Percentiles rank a stretch among this genome's conserved stretches.
phyloP scores from a whole-genome alignment of 2,797 vertebrate genomes.

The Sebastes oblongus region DNA sequence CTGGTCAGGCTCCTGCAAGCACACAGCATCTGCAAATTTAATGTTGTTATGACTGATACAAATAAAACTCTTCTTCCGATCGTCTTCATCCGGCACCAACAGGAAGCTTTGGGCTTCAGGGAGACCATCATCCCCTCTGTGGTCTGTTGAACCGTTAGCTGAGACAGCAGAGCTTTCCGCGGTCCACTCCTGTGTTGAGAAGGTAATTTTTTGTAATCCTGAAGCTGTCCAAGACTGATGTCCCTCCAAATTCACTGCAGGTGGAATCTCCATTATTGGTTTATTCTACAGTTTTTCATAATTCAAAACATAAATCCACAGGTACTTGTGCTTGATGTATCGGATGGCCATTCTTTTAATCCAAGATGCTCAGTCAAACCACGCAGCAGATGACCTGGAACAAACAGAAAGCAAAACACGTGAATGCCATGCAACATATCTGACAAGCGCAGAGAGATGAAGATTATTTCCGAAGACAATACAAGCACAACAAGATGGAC shows the following conservation, averaged over 20 bases:
- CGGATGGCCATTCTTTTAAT: slow-evolving; percentile 61
- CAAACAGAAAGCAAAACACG: slow-evolving; percentile 28
- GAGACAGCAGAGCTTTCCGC: slow-evolving; percentile 44
- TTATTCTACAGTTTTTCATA: slow-evolving; percentile 67
- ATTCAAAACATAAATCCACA: slow-evolving; percentile 75
- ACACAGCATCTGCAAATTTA: neutral
- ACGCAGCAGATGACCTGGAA: slow-evolving; percentile 56
- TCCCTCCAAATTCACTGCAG: slow-evolving; percentile 62
- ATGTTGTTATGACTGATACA: neutral
- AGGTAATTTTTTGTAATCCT: slow-evolving; percentile 50
- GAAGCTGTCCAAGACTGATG: slow-evolving; percentile 40
- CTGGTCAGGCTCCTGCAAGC: slow-evolving; percentile 10
- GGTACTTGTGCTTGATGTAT: slow-evolving; percentile 66
- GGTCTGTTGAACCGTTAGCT: slow-evolving; percentile 34
- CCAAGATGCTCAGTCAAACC: slow-evolving; percentile 37
- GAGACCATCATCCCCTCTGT: slow-evolving; percentile 4
- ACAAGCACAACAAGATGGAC: neutral
- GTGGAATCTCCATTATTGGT: slow-evolving; percentile 82
- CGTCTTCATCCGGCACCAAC: slow-evolving; percentile 1
- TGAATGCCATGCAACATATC: slow-evolving; percentile 24
- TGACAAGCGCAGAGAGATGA: slow-evolving; percentile 6
- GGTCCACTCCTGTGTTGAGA: slow-evolving; percentile 44
- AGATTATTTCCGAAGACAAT: neutral
- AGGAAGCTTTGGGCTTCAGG: slow-evolving; percentile 19
- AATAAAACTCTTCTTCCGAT: neutral